These are phyloP conservation scores for Polydrusus pterygomalis DNA, from an alignment of 2,888 invertebrate species.

Conservation along the genomic window DNA sequence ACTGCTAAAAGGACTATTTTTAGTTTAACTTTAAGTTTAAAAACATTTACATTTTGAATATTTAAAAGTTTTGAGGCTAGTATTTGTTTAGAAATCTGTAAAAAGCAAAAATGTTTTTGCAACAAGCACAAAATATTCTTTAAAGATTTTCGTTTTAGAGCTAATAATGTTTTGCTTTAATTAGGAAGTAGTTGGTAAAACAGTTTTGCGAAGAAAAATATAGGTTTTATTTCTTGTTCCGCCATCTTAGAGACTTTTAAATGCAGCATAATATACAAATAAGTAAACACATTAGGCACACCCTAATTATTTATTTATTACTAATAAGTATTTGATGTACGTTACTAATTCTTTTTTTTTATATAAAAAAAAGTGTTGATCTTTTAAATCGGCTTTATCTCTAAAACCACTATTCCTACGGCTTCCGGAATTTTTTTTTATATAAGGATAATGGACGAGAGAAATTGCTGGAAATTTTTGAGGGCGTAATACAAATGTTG, in stretches of 20 bases:
- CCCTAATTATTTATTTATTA: too few species aligned
- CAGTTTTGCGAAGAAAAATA: neutral
- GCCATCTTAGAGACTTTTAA: neutral
- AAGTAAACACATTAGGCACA: too few species aligned
- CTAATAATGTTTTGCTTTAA: neutral
- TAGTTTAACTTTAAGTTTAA: neutral
- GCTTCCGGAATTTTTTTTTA: too few species aligned
- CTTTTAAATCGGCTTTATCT: too few species aligned
- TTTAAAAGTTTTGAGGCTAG: conserved; percentile 1
- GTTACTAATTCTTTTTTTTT: too few species aligned
- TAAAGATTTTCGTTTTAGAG: neutral
- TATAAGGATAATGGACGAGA: too few species aligned
- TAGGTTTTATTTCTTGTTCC: neutral
- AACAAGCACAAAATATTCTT: conserved; percentile 7
- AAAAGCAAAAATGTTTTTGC: neutral
- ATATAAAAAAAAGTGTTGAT: too few species aligned
- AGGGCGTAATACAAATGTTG: too few species aligned
- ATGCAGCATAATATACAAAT: neutral
- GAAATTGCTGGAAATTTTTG: too few species aligned
- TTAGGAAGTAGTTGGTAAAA: neutral
- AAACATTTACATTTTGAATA: neutral
- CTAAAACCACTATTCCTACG: too few species aligned
- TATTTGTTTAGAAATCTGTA: neutral
- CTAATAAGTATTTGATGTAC: too few species aligned
- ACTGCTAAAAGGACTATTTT: neutral